Evolutionary conservation across 2,797 vertebrate genomes (phyloP).

Genomic region (Octomys mimax): DNA sequence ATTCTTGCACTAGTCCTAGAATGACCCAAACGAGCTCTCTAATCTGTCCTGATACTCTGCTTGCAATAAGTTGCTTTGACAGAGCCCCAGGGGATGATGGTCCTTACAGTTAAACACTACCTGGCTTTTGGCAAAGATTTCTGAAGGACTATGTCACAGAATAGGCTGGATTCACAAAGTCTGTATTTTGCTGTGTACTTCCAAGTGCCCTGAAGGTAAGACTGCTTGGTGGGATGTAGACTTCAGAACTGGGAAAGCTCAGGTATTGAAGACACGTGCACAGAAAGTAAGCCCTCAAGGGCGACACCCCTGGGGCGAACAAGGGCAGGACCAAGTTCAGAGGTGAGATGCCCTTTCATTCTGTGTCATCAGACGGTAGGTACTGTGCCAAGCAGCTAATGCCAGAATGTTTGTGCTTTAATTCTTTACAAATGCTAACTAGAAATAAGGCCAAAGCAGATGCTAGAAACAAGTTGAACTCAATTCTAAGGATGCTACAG

Average conservation of each 20-base stretch:
- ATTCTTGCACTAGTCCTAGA: not conserved
- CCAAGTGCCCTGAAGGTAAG: not conserved
- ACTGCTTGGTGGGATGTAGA: not conserved
- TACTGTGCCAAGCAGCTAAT: conserved; percentile 24
- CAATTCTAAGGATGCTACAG: conserved; percentile 63
- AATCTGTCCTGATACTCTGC: not conserved
- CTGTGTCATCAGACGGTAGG: not conserved
- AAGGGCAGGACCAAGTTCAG: not conserved
- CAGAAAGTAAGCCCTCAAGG: not conserved
- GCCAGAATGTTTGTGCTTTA: conserved; percentile 33
- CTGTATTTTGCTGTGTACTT: not conserved
- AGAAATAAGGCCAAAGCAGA: conserved; percentile 63
- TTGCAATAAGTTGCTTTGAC: not conserved
- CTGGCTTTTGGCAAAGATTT: conserved; percentile 26
- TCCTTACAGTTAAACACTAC: not conserved
- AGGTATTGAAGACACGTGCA: not conserved
- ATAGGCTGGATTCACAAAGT: not conserved
- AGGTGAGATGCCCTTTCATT: not conserved
- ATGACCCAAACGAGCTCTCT: not conserved
- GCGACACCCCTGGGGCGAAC: not conserved
- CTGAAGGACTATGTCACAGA: not conserved
- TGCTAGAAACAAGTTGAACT: conserved; percentile 66
- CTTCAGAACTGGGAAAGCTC: conserved; percentile 12
- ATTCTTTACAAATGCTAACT: conserved; percentile 35
- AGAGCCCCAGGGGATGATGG: not conserved